Percentiles rank a stretch among this genome's conserved stretches.
These are phyloP conservation scores for Coreoperca whiteheadi DNA, from an alignment of 2,113 vertebrate genomes.

Conservation along the genomic window DNA sequence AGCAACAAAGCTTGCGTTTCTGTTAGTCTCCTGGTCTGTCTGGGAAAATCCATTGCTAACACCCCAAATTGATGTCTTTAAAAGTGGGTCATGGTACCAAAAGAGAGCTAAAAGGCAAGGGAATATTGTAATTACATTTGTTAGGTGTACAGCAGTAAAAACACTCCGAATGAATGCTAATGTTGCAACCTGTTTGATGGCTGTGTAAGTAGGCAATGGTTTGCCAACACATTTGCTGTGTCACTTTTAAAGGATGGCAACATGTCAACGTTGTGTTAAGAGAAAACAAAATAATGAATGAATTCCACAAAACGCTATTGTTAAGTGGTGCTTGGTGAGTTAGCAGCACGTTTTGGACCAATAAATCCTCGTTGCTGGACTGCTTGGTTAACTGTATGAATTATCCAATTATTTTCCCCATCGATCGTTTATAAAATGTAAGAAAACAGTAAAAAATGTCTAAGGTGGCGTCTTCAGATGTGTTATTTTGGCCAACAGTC, in stretches of 20 bases:
- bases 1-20: not conserved
- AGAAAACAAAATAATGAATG: not conserved
- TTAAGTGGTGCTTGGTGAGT: not conserved
- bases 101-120: not conserved
- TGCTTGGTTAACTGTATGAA: no score
- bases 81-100: slow-evolving; percentile 75
- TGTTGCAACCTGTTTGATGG: not conserved
- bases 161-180: not conserved
- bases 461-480: no score
- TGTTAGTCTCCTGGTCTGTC: not conserved
- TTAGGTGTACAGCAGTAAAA: not conserved
- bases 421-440: no score
- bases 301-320: no score
- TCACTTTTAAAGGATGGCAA: not conserved
- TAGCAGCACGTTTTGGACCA: not conserved
- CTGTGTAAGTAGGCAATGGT: not conserved
- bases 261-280: not conserved
- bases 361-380: not conserved
- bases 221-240: not conserved
- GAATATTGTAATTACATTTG: not conserved
- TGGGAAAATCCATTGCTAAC: slow-evolving; percentile 10
- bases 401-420: no score
- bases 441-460: no score
- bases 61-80: slow-evolving; percentile 43
- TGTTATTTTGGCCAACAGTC: no score